Base-by-base conservation (phyloP, 2,113 vertebrate genomes). In the Hippocampus guttulatus region DNA sequence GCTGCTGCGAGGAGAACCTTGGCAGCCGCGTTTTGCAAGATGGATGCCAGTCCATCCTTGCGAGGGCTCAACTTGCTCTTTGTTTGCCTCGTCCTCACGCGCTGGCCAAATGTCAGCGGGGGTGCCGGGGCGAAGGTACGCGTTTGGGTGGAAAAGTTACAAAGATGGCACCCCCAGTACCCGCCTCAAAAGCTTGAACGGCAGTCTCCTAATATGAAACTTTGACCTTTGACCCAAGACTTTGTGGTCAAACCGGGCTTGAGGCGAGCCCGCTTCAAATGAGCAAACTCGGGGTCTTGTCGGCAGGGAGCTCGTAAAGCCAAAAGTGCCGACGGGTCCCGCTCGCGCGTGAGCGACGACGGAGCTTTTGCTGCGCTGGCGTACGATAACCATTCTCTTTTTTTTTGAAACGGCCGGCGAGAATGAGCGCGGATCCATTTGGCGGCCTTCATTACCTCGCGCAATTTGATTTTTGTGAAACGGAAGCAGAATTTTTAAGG, bases 401-500 rank as follows among this genome's bases (percentile, higher is more conserved):
- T 61, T 30, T 30, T 61, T 64, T 64, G 25, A 27, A 8, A 81
- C 47, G 81, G 68, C 80, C 11, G 74, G 85, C 67, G 77, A 81
- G 83, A 81, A 82, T 33, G 80, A 78, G 83, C 77, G 85, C 85
- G 77, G 73, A 78, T 80, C 88, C 84, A 76, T 88, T 87, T 87
- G 82, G 82, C 84, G 43, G 71, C 77, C 77, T 86, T 90, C 86
- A 89, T 90, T 89, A 90, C 86, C 87, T 85, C 51, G 73, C 78
- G 77, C 86, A 85, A 85, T 88, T 88, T 84, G 85, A 86, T 87
- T 91, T 91, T 90, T 89, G 86, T 89, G 90, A 91, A 91, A 90
- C 88, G 86, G 88, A 89, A 91, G 90, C 90, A 85, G 87, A 91
- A 91, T 88, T 91, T 89, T 91, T 88, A 89, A 91, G 87, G 86